Base-by-base conservation (phyloP, 2,888 invertebrate species). In the Microplitis manilae region DNA sequence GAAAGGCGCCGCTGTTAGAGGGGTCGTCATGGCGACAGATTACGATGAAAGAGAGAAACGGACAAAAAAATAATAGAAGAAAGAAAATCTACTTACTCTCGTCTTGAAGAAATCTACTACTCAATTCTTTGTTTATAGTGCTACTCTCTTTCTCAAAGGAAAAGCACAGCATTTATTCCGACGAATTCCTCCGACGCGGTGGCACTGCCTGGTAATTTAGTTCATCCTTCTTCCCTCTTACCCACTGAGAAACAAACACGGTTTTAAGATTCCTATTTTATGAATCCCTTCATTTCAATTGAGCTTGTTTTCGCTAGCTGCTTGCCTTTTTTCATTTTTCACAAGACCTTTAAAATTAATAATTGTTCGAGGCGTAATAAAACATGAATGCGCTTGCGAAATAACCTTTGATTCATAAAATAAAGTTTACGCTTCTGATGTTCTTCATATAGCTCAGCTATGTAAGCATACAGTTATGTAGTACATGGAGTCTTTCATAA, bases 21-120 rank as follows among this genome's bases (percentile, higher is more conserved):
- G 80, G 80, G 87, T 87, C 81, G 82, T 84, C 85, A 85, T 87
- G 86, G 81, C 84, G 86, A 87, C 85, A 83, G 86, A 87, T 87
- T 85, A 86, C 83, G 82, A 82, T 70, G 79, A 74, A 79, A 79
- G 81, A 81, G 20, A 65, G 6, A 64, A 50, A 70, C n/a, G 30
- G 60, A 67, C 70, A 69, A 76, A 50, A 50, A 61, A 20, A 72
- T 13, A 76, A 68, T 67, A 65, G 73, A 77, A 41, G 39, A 77
- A 59, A 62, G 20, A 20, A 62, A 60, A 71, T 68, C 70, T 67
- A 74, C 69, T 73, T 73, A 77, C 76, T 73, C 30, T 17, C 68
- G 38, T 64, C 38, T 30, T 68, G 73, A 39, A 72, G 73, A 73
- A 68, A 68, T 74, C 73, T 13, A 75, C 62, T 41, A 62, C 9